These are phyloP conservation scores for Augochlorella aurata DNA, from an alignment of 2,888 invertebrate species.

Conservation along the genomic window DNA sequence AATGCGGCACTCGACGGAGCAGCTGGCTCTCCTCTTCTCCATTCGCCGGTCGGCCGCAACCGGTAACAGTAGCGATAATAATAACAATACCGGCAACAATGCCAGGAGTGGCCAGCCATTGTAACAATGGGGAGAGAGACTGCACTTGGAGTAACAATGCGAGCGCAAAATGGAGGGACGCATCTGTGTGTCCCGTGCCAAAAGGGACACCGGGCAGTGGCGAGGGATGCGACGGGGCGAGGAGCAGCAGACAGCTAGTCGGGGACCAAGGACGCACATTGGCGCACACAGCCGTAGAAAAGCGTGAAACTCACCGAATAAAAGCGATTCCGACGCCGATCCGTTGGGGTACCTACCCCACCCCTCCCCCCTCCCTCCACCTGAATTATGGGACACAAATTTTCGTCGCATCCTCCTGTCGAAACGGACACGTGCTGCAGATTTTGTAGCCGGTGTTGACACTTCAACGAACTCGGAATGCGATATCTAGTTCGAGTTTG, in stretches of 20 bases:
- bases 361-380: not conserved
- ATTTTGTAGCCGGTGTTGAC: not conserved
- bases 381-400: not conserved
- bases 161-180: constrained; percentile 79
- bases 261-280: not conserved
- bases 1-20: constrained; percentile 77
- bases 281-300: not conserved
- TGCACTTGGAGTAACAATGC: constrained; percentile 81
- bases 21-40: constrained; percentile 71
- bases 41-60: constrained; percentile 73
- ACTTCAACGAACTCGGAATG: not conserved
- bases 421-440: not conserved
- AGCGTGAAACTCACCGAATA: not conserved
- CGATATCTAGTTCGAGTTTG: no score
- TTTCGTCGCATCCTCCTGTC: not conserved
- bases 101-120: constrained; percentile 77
- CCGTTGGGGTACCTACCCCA: not conserved
- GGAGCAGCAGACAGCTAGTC: constrained; percentile 3
- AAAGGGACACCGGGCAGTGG: constrained; percentile 49
- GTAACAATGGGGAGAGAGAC: constrained; percentile 74
- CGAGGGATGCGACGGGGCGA: constrained; percentile 9
- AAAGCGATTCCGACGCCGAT: not conserved
- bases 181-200: constrained; percentile 67
- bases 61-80: constrained; percentile 80
- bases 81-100: constrained; percentile 80